Conservation (phyloP, 2,888 invertebrate genomes). For the Eristalinus sepulchralis region DNA sequence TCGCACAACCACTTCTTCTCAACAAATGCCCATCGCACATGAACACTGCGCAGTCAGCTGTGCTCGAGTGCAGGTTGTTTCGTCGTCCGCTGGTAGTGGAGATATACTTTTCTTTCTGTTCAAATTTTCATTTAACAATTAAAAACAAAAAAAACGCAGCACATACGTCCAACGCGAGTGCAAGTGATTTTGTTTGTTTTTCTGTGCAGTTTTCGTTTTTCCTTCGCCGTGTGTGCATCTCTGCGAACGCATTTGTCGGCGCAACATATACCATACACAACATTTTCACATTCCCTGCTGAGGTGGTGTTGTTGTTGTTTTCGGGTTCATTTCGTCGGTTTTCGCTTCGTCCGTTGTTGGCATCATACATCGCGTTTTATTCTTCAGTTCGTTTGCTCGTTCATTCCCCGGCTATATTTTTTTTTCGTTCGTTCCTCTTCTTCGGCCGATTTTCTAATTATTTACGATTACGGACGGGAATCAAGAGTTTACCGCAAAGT, state of each 20-base stretch:
- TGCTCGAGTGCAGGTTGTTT: slow-evolving; percentile 52
- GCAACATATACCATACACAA: background rate
- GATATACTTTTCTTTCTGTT: background rate
- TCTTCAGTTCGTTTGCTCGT: slow-evolving; percentile 5
- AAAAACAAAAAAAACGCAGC: slow-evolving; percentile 1
- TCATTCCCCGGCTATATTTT: background rate
- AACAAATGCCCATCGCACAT: slow-evolving; percentile 33
- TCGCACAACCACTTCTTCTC: slow-evolving; percentile 43
- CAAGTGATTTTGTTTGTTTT: background rate
- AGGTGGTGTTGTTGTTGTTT: background rate
- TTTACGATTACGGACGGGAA: slow-evolving; percentile 12
- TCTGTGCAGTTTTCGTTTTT: background rate
- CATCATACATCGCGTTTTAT: slow-evolving; percentile 25
- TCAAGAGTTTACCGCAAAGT: slow-evolving; percentile 31
- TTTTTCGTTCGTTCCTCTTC: background rate
- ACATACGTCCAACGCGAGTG: background rate
- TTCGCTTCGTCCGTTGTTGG: background rate
- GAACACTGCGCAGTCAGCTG: slow-evolving; percentile 69
- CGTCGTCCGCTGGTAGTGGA: background rate
- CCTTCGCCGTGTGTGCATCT: background rate
- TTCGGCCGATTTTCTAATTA: slow-evolving; percentile 31
- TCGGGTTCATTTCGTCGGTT: background rate
- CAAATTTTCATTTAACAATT: slow-evolving; percentile 5
- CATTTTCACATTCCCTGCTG: background rate
- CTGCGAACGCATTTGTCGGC: background rate